These are phyloP conservation scores for Embidobia sp. DNA, from an alignment of 2,888 invertebrate species.

Conservation along the genomic window DNA sequence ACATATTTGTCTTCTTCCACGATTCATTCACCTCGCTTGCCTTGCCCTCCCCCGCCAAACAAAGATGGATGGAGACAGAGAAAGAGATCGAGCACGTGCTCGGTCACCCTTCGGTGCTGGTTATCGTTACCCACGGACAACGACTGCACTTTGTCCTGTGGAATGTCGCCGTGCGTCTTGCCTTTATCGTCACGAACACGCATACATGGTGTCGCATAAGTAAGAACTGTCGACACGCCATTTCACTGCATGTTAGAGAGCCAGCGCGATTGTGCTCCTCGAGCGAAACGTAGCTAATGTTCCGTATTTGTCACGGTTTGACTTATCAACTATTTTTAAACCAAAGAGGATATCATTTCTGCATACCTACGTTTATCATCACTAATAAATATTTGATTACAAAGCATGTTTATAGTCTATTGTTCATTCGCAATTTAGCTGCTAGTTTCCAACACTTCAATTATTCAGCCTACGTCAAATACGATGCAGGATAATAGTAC, in stretches of 20 bases:
- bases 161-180: conserved; percentile 63
- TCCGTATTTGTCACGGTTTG: conserved; percentile 39
- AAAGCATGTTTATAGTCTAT: conserved; percentile 30
- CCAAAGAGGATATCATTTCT: conserved; percentile 2
- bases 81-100: conserved; percentile 59
- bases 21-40: conserved; percentile 60
- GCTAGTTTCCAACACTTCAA: neutral
- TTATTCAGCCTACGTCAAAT: neutral
- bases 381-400: conserved; percentile 52
- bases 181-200: conserved; percentile 63
- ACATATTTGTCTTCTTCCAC: conserved; percentile 58
- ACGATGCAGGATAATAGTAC: too few species aligned
- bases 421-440: neutral
- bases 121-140: conserved; percentile 61
- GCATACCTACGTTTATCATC: conserved; percentile 37
- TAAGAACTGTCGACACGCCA: conserved; percentile 54
- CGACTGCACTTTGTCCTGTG: conserved; percentile 65
- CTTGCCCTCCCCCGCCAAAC: conserved; percentile 43
- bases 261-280: conserved; percentile 19
- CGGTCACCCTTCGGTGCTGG: conserved; percentile 57
- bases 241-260: conserved; percentile 27
- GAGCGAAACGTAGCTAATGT: conserved; percentile 31
- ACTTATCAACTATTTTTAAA: conserved; percentile 35
- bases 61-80: conserved; percentile 19
- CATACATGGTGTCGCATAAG: conserved; percentile 63